These are phyloP conservation scores for Todiramphus chloris DNA, from an alignment of 2,113 vertebrate genomes.

Conservation along the genomic window DNA sequence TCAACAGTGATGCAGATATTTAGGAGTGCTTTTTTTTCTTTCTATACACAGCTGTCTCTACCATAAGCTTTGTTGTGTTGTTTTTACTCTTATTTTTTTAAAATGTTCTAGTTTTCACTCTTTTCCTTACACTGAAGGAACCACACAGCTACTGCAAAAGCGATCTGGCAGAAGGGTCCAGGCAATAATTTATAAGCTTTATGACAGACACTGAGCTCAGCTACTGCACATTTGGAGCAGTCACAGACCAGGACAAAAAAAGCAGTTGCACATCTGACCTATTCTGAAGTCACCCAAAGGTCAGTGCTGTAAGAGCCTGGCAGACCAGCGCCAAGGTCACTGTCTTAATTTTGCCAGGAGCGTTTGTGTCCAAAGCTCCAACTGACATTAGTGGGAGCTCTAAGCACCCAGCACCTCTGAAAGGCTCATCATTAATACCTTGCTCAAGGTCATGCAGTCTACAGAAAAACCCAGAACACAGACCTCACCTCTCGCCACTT, in stretches of 20 bases:
- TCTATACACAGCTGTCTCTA: not conserved
- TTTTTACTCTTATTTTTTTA: not conserved
- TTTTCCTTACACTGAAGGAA: not conserved
- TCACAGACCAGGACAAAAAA: not conserved
- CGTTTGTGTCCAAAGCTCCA: not conserved
- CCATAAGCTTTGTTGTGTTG: not conserved
- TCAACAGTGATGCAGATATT: not conserved
- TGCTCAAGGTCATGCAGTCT: slow-evolving; percentile 38
- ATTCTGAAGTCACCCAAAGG: slow-evolving; percentile 14
- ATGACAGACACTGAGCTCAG: not conserved
- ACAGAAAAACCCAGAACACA: not conserved
- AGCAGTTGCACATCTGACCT: slow-evolving; percentile 30
- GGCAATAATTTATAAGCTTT: not conserved
- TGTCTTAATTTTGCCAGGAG: not conserved
- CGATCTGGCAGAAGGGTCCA: not conserved
- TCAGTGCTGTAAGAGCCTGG: not conserved
- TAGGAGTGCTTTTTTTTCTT: not conserved
- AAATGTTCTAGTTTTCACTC: not conserved
- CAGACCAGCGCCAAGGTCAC: not conserved
- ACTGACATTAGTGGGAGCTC: slow-evolving; percentile 1
- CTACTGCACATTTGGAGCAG: not conserved
- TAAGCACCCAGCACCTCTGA: slow-evolving; percentile 4
- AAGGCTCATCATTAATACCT: slow-evolving; percentile 1
- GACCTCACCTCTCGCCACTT: not conserved
- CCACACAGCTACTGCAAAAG: not conserved